Evolutionary conservation across 92 coral and sea anemone species (phyloP).

Genomic region (Parazoanthus darwini): DNA sequence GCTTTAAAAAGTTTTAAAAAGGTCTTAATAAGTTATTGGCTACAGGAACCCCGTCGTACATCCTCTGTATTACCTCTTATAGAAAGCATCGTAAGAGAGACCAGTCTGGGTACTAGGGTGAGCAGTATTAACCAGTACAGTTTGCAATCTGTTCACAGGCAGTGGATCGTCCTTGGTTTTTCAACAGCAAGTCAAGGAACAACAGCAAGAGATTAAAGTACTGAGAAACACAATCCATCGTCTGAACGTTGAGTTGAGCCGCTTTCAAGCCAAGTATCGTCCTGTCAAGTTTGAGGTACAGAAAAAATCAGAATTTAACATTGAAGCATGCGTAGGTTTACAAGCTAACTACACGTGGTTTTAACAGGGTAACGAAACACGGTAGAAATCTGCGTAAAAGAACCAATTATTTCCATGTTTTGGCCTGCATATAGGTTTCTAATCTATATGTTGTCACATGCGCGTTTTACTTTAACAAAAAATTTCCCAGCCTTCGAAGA

Average conservation of each 20-base stretch:
- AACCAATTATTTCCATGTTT: no score
- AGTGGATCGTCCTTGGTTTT: slow-evolving; percentile 70
- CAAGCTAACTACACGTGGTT: neutral
- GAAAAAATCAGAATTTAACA: neutral
- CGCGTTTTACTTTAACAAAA: no score
- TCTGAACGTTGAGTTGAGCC: slow-evolving; percentile 91
- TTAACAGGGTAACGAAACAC: neutral
- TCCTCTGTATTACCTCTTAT: no score
- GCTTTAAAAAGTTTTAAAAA: no score
- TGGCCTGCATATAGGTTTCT: no score
- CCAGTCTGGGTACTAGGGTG: neutral
- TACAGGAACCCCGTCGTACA: no score
- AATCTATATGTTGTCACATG: no score
- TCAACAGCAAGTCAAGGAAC: slow-evolving; percentile 84
- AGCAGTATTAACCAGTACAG: neutral
- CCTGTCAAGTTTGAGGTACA: slow-evolving; percentile 92
- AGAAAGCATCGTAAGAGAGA: neutral
- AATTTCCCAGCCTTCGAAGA: no score
- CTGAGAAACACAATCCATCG: slow-evolving; percentile 88
- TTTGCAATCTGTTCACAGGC: slow-evolving; percentile 30
- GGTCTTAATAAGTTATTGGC: no score
- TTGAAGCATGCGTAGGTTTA: neutral
- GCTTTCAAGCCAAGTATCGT: slow-evolving; percentile 91
- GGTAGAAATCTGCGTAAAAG: no score
- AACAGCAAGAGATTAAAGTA: slow-evolving; percentile 79